Evolutionary conservation across 1,140 invertebrate species (phyloP).

Genomic region (Mercenaria mercenaria): DNA sequence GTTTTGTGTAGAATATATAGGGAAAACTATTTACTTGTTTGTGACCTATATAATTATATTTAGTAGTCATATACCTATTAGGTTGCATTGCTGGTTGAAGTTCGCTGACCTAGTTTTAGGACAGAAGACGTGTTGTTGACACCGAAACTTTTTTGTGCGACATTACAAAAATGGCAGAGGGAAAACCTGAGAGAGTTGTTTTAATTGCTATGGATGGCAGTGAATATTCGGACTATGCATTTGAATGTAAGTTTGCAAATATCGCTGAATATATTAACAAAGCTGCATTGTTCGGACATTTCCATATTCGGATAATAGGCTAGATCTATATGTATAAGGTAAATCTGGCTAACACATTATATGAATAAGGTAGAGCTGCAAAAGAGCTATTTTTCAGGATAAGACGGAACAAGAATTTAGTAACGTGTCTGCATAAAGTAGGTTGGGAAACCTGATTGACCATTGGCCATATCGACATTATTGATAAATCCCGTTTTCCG

Average conservation of each 20-base stretch:
- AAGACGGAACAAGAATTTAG: no score
- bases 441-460: no score
- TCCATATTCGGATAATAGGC: neutral
- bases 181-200: slow-evolving; percentile 4
- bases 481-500: no score
- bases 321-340: neutral
- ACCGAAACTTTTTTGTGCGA: neutral
- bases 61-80: neutral
- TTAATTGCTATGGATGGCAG: slow-evolving; percentile 72
- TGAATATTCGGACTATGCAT: slow-evolving; percentile 70
- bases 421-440: no score
- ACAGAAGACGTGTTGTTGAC: neutral
- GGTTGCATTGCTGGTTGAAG: no score
- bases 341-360: neutral
- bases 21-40: no score
- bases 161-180: slow-evolving; percentile 41
- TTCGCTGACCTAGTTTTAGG: neutral
- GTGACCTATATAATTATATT: neutral
- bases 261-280: neutral
- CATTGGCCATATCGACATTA: no score
- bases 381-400: no score
- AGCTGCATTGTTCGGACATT: neutral
- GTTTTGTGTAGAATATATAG: no score
- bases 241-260: slow-evolving; percentile 68
- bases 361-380: no score